Conservation (phyloP, 2,888 invertebrate species). For the Rhagonycha fulva region DNA sequence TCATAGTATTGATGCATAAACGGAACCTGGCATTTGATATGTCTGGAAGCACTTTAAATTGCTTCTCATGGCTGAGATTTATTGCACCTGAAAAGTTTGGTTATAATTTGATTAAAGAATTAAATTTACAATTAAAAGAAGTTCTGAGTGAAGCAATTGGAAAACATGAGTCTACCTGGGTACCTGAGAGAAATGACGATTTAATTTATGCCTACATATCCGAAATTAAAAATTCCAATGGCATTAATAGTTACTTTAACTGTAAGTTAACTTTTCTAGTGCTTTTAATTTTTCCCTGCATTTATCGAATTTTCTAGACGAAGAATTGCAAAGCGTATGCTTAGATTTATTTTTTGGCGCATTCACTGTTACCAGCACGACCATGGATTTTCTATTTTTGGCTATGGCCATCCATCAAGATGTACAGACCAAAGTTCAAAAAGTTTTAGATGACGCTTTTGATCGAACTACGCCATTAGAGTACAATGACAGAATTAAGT, state of each 20-base stretch:
- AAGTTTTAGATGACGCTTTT: slow-evolving; percentile 59
- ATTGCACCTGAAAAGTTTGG: slow-evolving; percentile 65
- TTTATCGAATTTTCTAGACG: slow-evolving; percentile 56
- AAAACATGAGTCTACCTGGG: slow-evolving; percentile 59
- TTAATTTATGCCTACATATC: slow-evolving; percentile 67
- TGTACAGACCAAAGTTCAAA: slow-evolving; percentile 61
- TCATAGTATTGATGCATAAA: slow-evolving; percentile 57
- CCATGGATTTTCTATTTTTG: slow-evolving; percentile 65
- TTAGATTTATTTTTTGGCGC: slow-evolving; percentile 73
- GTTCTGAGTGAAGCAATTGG: slow-evolving; percentile 62
- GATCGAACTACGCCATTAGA: slow-evolving; percentile 53
- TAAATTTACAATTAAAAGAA: slow-evolving; percentile 61
- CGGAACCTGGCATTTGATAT: slow-evolving; percentile 59
- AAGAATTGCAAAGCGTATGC: slow-evolving; percentile 67
- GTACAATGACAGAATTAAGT: slow-evolving; percentile 57
- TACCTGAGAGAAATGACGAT: slow-evolving; percentile 57
- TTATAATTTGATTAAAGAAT: slow-evolving; percentile 60
- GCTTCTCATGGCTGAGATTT: slow-evolving; percentile 66
- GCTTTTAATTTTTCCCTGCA: neutral
- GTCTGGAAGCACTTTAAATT: slow-evolving; percentile 52
- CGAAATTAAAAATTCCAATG: slow-evolving; percentile 59
- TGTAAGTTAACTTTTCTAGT: slow-evolving; percentile 44
- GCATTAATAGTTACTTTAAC: slow-evolving; percentile 51
- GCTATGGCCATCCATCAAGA: slow-evolving; percentile 63
- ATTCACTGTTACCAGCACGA: slow-evolving; percentile 65